Evolutionary conservation across 2,113 vertebrate genomes (phyloP).

Genomic region (Marcusenius ussheri): DNA sequence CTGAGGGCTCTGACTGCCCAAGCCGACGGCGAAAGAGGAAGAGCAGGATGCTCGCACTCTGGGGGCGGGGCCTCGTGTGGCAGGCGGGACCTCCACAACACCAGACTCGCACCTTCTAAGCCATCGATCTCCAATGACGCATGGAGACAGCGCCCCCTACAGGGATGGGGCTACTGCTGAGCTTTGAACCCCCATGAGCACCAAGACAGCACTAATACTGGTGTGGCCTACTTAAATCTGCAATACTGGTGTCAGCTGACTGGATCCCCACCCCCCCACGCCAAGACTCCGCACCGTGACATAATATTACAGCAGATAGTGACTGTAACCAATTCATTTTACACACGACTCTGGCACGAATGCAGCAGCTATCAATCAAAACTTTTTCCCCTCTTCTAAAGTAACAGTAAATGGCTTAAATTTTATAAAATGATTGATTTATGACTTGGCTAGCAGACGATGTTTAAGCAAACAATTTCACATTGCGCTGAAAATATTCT

Average conservation of each 20-base stretch:
- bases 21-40: neutral
- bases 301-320: neutral
- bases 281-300: neutral
- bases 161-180: neutral
- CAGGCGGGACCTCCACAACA: neutral
- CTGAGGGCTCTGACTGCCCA: neutral
- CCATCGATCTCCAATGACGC: neutral
- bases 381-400: constrained; percentile 28
- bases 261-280: neutral
- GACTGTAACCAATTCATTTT: constrained; percentile 28
- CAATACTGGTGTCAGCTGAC: neutral
- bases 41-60: neutral
- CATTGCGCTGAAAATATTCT: neutral
- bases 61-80: neutral
- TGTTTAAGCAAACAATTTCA: neutral
- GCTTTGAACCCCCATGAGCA: neutral
- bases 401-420: constrained; percentile 22
- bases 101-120: neutral
- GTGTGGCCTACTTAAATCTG: neutral
- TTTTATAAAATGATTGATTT: constrained; percentile 16
- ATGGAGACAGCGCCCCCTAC: neutral
- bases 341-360: constrained; percentile 1
- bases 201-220: neutral
- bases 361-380: constrained; percentile 18
- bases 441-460: neutral